Base-by-base conservation (phyloP, 2,113 vertebrate genomes). In the Barnardius zonarius region DNA sequence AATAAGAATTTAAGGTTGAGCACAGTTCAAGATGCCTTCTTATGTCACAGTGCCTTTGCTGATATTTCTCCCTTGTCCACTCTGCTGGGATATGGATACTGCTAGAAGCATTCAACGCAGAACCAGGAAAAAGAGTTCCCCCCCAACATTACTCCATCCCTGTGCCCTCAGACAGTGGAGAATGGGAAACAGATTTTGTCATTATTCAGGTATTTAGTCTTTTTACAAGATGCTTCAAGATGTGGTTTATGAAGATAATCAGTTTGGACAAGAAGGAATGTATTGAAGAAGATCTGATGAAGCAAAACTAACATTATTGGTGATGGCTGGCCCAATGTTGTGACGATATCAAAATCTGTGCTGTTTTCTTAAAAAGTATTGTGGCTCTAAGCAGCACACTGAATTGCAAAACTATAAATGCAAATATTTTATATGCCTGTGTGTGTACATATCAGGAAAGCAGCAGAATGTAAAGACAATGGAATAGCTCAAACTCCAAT, bases 361-460 rank as follows among this genome's bases (percentile, higher is more conserved):
- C 79, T 83, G 59, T 94, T 97, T 96, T 83, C 86, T 97, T 97
- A 96, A 97, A 97, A 92, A 41, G 51, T 69, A 85, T 49, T 63
- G 43, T 94, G 88, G 84, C 94, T 86, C 16, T 95, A 95, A 97
- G 92, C 90, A 97, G 96, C 82, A 73, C 41, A 75, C 51, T 94
- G 93, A 97, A 95, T 95, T 96, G 96, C 96, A 98, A 97, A 98
- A 90, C 77, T 96, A 78, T 95, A 97, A 97, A 97, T 95, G 94
- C 69, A 91, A 94, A 81, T 86, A 94, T n/a, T 69, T 93, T 66
- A 49, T 85, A 83, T 41, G 24, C 74, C 24, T 90, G 2, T 57
- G 30, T 31, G 5, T 61, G 37, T 80, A 66, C 35, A 20, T 43
- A 90, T 39, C 35, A 62, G 64, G 86, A 94, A 97, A 77, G 95